A percentile compares a stretch with the other conserved stretches of the same genome.
phyloP scores from a whole-genome alignment of 2,888 invertebrate genomes.

The Capitulum mitella region DNA sequence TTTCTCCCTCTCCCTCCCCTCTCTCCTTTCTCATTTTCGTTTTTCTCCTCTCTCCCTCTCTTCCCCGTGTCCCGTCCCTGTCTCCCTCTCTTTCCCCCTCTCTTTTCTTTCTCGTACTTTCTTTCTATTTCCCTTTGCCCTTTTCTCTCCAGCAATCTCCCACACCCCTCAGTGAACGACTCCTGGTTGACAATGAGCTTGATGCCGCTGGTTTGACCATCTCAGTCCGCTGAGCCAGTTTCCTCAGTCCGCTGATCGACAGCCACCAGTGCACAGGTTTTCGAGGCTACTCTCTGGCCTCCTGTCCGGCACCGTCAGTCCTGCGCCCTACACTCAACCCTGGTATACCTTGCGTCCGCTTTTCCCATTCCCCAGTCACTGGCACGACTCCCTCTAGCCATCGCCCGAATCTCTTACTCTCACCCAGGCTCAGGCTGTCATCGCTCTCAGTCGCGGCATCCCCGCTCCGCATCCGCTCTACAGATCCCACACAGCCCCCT shows the following conservation, averaged over 20 bases:
- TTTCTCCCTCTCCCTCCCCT: conserved; percentile 1
- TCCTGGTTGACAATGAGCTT: too few species aligned
- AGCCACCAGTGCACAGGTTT: too few species aligned
- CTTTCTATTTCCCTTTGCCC: conserved; percentile 17
- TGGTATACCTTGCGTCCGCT: neutral
- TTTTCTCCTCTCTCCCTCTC: neutral
- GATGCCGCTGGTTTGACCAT: too few species aligned
- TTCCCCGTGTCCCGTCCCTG: neutral
- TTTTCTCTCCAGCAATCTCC: neutral
- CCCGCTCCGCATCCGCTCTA: neutral
- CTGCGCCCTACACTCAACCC: neutral
- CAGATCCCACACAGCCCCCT: neutral
- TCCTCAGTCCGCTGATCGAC: too few species aligned
- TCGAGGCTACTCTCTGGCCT: neutral
- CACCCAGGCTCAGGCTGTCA: conserved; percentile 3
- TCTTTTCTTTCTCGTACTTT: conserved; percentile 16
- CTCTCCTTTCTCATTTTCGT: conserved; percentile 22
- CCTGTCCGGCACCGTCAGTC: neutral
- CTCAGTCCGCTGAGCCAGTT: too few species aligned
- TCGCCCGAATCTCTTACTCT: neutral
- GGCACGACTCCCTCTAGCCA: neutral
- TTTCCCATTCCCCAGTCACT: neutral
- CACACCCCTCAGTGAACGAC: too few species aligned
- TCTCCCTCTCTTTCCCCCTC: conserved; percentile 8
- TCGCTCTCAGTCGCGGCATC: neutral